phyloP scores from a whole-genome alignment of 2,797 vertebrate genomes.

The Okamejei kenojei region DNA sequence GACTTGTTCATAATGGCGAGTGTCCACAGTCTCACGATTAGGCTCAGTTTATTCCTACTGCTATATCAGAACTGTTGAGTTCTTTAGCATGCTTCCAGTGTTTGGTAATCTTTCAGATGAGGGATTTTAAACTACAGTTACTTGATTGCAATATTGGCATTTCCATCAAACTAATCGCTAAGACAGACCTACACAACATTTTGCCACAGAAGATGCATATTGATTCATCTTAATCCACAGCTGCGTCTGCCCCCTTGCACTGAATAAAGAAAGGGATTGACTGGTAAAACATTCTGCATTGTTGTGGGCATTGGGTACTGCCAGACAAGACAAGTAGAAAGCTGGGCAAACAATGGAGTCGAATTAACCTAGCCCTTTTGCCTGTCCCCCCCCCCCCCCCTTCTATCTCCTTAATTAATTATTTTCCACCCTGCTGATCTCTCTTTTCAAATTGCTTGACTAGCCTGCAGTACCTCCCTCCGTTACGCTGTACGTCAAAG shows the following conservation, averaged over 20 bases:
- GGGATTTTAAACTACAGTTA: not conserved
- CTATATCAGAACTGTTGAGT: not conserved
- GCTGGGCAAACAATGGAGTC: constrained; percentile 24
- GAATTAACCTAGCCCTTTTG: constrained; percentile 26
- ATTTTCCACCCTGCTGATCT: not conserved
- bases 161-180: constrained; percentile 14
- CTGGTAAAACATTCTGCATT: constrained; percentile 19
- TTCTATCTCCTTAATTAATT: not conserved
- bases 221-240: constrained; percentile 27
- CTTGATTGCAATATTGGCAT: constrained; percentile 7
- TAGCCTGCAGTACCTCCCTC: not conserved
- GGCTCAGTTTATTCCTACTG: not conserved
- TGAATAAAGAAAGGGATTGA: constrained; percentile 21
- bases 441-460: constrained; percentile 16
- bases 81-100: not conserved
- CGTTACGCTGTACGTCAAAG: not conserved
- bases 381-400: not conserved
- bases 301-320: not conserved
- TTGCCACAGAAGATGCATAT: constrained; percentile 25
- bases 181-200: constrained; percentile 7
- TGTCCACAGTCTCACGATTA: too few relatives aligned
- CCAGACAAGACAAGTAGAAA: constrained; percentile 4
- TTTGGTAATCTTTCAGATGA: not conserved
- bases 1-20: not conserved
- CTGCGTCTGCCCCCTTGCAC: not conserved